Base-by-base conservation (phyloP, 2,113 vertebrate genomes). In the Ammospiza nelsoni region DNA sequence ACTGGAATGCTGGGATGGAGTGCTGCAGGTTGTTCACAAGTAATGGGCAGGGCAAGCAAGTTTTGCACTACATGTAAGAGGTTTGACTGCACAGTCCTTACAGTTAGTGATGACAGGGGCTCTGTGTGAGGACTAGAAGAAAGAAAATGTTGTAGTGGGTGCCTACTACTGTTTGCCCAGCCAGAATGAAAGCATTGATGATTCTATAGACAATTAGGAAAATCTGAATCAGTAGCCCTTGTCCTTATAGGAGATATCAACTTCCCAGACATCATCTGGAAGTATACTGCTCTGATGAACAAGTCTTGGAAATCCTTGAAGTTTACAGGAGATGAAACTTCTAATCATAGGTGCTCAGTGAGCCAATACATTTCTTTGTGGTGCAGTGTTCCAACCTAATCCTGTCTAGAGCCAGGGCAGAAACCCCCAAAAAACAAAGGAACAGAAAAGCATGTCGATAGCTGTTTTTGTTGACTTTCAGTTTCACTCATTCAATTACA, bases 401-500 rank as follows among this genome's bases (percentile, higher is more conserved):
- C 12, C 16, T 69, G 24, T 68, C 28, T 57, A 55, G 59, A 31
- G 55, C 49, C 51, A 59, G 17, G 22, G 55, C 17, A 69, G 62
- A 85, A 71, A 37, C 41, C 44, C 14, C 19, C 43, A 28, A 68
- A 66, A 44, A 11, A 11, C 23, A 86, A 80, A 81, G 54, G 48
- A 87, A 82, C 58, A 46, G 15, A 14, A 82, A 48, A 75, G 14
- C 7, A 2, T 77, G 29, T 52, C 21, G 46, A 51, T 41, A 87
- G 74, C 68, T 93, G 63, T 65, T 96, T 96, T 84, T 48, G 39
- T 62, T 94, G 90, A 75, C 44, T 72, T 81, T 72, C 77, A 91
- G 25, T 88, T 97, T 96, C 68, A 91, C 37, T 82, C 52, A 29
- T 54, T 80, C 49, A 73, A 29, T 94, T 84, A 76, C 43, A 74